phyloP scores from a whole-genome alignment of 2,113 vertebrate genomes.

The Thamnophis sirtalis region DNA sequence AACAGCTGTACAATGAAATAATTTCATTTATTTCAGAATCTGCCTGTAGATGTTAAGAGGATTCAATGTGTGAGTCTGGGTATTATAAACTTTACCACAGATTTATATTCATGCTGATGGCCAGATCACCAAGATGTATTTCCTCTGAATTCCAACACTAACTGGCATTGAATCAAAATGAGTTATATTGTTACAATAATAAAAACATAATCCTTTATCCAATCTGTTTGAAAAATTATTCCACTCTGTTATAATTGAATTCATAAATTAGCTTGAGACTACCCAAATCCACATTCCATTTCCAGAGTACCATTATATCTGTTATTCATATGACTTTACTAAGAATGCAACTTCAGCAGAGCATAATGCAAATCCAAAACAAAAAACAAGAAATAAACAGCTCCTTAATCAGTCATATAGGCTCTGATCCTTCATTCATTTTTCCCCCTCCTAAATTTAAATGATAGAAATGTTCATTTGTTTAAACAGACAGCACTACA shows the following conservation, averaged over 20 bases:
- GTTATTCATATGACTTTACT: slow-evolving; percentile 26
- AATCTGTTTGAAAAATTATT: slow-evolving; percentile 41
- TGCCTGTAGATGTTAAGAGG: neutral
- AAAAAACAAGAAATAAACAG: slow-evolving; percentile 8
- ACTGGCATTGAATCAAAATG: slow-evolving; percentile 19
- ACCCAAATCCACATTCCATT: slow-evolving; percentile 34
- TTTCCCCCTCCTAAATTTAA: neutral
- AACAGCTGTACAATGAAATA: neutral
- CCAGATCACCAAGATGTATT: neutral
- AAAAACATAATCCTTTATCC: slow-evolving; percentile 28
- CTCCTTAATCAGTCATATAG: neutral
- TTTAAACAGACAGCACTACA: neutral
- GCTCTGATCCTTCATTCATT: neutral
- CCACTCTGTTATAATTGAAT: slow-evolving; percentile 30
- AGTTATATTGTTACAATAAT: slow-evolving; percentile 29
- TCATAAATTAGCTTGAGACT: slow-evolving; percentile 23
- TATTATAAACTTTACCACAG: slow-evolving; percentile 6
- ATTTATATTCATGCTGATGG: slow-evolving; percentile 10
- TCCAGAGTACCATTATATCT: slow-evolving; percentile 19
- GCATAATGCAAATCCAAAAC: slow-evolving; percentile 24
- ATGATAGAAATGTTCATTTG: neutral
- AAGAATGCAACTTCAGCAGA: slow-evolving; percentile 13
- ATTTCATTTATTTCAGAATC: neutral
- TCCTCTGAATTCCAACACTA: slow-evolving; percentile 23
- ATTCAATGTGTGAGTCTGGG: slow-evolving; percentile 1